Conservation (phyloP, 2,113 vertebrate species). For the Alexandromys fortis region DNA sequence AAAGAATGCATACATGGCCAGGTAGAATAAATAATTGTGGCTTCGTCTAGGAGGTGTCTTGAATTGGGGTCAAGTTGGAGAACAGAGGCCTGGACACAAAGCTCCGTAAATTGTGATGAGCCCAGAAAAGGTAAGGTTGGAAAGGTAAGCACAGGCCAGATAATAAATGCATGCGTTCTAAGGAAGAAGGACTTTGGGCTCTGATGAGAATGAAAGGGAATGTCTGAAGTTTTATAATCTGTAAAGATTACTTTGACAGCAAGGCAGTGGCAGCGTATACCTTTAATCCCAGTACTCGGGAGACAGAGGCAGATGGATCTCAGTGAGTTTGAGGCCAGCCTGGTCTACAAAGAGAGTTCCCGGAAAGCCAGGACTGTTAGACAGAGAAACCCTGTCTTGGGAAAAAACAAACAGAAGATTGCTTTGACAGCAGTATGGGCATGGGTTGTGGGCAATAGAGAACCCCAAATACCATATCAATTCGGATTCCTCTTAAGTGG, state of each 20-base stretch:
- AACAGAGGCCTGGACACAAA: slow-evolving; percentile 44
- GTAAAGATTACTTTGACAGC: slow-evolving; percentile 38
- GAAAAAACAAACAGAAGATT: background rate
- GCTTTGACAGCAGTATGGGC: background rate
- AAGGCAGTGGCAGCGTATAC: background rate
- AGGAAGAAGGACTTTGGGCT: slow-evolving; percentile 45
- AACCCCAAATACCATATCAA: background rate
- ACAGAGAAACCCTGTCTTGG: background rate
- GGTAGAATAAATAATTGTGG: background rate
- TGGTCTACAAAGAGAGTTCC: background rate
- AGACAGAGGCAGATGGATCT: background rate
- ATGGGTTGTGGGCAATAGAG: background rate
- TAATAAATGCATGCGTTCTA: slow-evolving; percentile 20
- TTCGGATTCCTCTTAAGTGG: background rate
- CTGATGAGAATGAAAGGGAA: slow-evolving; percentile 35
- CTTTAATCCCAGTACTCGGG: background rate
- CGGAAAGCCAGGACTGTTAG: background rate
- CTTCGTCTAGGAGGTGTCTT: background rate
- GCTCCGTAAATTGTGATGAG: slow-evolving; percentile 41
- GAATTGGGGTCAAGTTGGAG: slow-evolving; percentile 39
- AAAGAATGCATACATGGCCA: background rate
- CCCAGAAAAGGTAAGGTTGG: slow-evolving; percentile 11
- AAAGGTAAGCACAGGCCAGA: slow-evolving; percentile 38
- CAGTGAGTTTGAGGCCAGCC: background rate
- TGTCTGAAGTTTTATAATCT: slow-evolving; percentile 42